A percentile compares a stretch with the other conserved stretches of the same genome.
Evolutionary conservation across 1,140 invertebrate species (phyloP).

Genomic region (Neuroterus valhalla): DNA sequence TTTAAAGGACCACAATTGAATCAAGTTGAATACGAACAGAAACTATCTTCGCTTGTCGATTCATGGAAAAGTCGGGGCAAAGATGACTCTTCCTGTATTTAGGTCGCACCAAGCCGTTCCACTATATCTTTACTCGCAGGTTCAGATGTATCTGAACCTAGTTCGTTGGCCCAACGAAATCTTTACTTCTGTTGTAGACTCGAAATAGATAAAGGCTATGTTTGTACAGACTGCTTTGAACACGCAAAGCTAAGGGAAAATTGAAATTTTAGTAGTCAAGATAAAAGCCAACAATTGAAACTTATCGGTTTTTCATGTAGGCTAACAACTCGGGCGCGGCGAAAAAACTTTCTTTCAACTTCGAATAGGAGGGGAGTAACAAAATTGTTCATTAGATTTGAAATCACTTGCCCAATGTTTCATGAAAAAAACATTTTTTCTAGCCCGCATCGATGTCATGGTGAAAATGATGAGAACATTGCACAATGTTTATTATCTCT

Average conservation of each 20-base stretch:
- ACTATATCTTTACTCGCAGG: background rate
- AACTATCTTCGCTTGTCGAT: conserved; percentile 55
- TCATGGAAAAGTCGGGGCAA: conserved; percentile 57
- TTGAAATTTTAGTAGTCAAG: background rate
- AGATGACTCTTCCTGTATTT: conserved; percentile 55
- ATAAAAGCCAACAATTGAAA: background rate
- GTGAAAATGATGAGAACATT: no score
- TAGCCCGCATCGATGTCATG: no score
- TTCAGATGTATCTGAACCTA: conserved; percentile 16
- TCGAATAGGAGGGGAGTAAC: no score
- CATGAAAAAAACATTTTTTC: no score
- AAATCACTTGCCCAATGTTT: no score
- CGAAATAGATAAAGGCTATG: conserved; percentile 20
- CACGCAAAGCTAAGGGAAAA: background rate
- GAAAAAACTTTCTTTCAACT: no score
- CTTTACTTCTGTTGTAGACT: conserved; percentile 21
- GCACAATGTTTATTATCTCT: no score
- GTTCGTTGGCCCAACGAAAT: conserved; percentile 21
- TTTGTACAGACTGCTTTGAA: conserved; percentile 7
- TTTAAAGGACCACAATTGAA: no score
- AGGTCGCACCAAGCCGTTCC: conserved; percentile 49
- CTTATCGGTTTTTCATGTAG: background rate
- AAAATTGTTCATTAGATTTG: no score
- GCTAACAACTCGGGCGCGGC: no score
- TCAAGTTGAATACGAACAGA: conserved; percentile 39